These are phyloP conservation scores for Patagioenas fasciata DNA, from an alignment of 2,113 vertebrate species.

Conservation along the genomic window DNA sequence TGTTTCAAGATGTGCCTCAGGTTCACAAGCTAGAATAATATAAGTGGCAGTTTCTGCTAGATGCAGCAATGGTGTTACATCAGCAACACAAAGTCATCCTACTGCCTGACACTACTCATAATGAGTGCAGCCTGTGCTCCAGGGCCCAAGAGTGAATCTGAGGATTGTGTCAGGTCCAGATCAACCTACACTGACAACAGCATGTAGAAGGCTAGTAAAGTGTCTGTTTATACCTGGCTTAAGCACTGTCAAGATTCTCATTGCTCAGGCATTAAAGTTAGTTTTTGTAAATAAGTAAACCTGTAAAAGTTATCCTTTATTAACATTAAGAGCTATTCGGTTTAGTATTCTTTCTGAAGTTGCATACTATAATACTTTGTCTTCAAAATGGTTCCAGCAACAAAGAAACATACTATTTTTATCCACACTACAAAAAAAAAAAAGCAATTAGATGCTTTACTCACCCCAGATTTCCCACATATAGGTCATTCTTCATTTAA, in stretches of 20 bases:
- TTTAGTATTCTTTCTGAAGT: not conserved
- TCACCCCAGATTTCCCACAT: not conserved
- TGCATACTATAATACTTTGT: not conserved
- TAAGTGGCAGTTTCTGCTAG: not conserved
- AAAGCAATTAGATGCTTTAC: not conserved
- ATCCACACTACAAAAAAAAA: not conserved
- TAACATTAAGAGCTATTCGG: not conserved
- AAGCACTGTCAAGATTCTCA: not conserved
- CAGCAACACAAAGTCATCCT: not conserved
- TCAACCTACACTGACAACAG: constrained; percentile 37
- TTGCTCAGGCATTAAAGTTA: not conserved
- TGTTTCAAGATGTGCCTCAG: not conserved
- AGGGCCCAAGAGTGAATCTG: constrained; percentile 3
- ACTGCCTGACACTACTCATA: constrained; percentile 14
- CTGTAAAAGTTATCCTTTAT: not conserved
- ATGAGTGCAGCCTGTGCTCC: not conserved
- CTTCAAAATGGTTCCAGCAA: not conserved
- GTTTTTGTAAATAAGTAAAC: not conserved
- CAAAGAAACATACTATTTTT: not conserved
- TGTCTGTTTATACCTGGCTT: not conserved
- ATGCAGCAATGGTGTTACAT: not conserved
- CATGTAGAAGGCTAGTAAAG: not conserved
- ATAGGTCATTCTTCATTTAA: constrained; percentile 3
- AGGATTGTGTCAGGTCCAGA: not conserved
- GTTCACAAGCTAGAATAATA: not conserved